Percentiles rank a stretch among this genome's conserved stretches.
Evolutionary conservation across 2,797 vertebrate species (phyloP).

Genomic region (Ispidina lecontei): DNA sequence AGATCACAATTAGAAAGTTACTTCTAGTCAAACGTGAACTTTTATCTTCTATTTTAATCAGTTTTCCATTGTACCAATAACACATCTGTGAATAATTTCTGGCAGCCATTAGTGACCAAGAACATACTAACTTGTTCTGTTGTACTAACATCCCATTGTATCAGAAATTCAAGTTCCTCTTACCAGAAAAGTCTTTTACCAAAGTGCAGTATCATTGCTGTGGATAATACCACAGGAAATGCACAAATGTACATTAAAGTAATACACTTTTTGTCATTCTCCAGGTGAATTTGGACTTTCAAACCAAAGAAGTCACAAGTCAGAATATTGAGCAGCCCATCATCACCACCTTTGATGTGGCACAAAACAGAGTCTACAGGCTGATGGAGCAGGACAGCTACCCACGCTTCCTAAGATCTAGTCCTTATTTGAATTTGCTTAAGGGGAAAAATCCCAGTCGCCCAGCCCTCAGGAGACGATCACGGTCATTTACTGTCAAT

Average conservation of each 20-base stretch:
- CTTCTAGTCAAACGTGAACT: background rate
- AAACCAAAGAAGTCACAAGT: slow-evolving; percentile 84
- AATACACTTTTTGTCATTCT: background rate
- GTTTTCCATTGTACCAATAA: background rate
- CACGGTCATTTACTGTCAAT: slow-evolving; percentile 90
- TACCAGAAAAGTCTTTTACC: background rate
- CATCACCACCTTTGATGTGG: slow-evolving; percentile 83
- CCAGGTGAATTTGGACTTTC: slow-evolving; percentile 94
- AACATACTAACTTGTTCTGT: background rate
- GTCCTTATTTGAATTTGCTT: slow-evolving; percentile 84
- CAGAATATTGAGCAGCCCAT: slow-evolving; percentile 80
- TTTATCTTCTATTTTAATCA: background rate
- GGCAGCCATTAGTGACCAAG: background rate
- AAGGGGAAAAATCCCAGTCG: slow-evolving; percentile 75
- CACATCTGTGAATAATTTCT: background rate
- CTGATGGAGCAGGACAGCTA: slow-evolving; percentile 98
- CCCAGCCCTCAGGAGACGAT: slow-evolving; percentile 86
- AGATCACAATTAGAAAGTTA: background rate
- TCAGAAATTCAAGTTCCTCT: background rate
- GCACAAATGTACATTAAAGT: background rate
- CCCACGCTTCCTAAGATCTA: slow-evolving; percentile 89
- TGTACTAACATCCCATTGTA: background rate
- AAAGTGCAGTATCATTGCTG: background rate
- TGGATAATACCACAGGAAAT: background rate
- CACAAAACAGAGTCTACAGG: slow-evolving; percentile 88